These are phyloP conservation scores for Strongylocentrotus purpuratus DNA, from an alignment of 35 echinoderm and acorn worm genomes.

Conservation along the genomic window DNA sequence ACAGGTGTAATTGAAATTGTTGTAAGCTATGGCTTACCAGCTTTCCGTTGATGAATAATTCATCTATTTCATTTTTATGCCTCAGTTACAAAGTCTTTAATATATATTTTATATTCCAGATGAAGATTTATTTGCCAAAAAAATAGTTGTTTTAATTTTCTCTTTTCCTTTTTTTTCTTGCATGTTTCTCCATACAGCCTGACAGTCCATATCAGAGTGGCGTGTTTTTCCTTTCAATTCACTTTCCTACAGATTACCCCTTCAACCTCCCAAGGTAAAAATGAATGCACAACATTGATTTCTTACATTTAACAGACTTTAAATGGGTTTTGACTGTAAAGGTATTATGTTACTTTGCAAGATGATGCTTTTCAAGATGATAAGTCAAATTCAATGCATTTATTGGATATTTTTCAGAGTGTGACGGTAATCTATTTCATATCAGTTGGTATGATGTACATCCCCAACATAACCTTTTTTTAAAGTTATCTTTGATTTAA, in stretches of 20 bases:
- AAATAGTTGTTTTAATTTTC: not conserved
- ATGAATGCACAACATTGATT: not conserved
- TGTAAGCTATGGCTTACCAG: too few species aligned
- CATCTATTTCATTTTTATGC: too few species aligned
- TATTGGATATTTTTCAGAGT: not conserved
- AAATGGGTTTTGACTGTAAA: not conserved
- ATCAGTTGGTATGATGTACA: not conserved
- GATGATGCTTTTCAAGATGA: too few species aligned
- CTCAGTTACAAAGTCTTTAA: too few species aligned
- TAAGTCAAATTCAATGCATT: not conserved
- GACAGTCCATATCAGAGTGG: conserved; percentile 85
- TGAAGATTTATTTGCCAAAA: too few species aligned
- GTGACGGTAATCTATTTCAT: not conserved
- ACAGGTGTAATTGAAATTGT: too few species aligned
- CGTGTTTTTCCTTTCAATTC: conserved; percentile 94
- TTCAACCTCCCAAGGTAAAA: conserved; percentile 99
- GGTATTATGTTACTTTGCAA: not conserved
- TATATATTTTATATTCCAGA: too few species aligned
- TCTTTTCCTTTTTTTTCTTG: conserved; percentile 12
- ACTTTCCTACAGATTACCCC: conserved; percentile 99
- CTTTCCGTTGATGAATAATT: too few species aligned
- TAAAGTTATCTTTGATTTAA: too few species aligned
- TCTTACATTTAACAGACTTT: not conserved
- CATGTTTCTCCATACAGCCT: conserved; percentile 62
- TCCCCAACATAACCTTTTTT: too few species aligned